Evolutionary conservation across 1,140 invertebrate genomes (phyloP).

Genomic region (Ylistrum balloti): DNA sequence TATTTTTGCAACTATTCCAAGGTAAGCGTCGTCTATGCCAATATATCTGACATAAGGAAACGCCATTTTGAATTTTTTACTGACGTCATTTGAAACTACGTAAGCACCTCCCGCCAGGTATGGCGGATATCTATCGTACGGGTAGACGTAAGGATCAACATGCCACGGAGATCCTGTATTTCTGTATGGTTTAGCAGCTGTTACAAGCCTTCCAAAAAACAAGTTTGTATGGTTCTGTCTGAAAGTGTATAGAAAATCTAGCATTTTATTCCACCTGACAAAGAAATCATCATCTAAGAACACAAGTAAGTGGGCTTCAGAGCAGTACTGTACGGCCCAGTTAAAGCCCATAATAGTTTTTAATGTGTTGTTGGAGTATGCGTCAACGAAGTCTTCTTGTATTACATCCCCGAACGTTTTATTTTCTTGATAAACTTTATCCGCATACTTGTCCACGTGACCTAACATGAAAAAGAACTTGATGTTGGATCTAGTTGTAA

Average conservation of each 20-base stretch:
- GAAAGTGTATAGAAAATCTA: slow-evolving; percentile 26
- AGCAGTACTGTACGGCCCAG: slow-evolving; percentile 45
- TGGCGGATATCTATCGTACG: slow-evolving; percentile 34
- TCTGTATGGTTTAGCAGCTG: neutral
- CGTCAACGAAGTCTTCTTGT: slow-evolving; percentile 50
- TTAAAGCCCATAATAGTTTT: slow-evolving; percentile 50
- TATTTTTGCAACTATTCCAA: slow-evolving; percentile 48
- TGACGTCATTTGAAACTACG: slow-evolving; percentile 40
- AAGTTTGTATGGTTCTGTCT: neutral
- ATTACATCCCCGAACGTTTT: slow-evolving; percentile 44
- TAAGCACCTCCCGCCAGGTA: slow-evolving; percentile 49
- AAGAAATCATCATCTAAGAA: slow-evolving; percentile 55
- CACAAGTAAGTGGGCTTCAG: slow-evolving; percentile 36
- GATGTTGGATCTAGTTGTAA: neutral
- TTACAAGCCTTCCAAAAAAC: neutral
- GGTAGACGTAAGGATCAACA: slow-evolving; percentile 41
- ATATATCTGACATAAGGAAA: slow-evolving; percentile 50
- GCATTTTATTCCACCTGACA: neutral
- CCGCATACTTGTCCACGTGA: neutral
- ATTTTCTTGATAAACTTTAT: slow-evolving; percentile 41
- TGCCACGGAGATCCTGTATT: slow-evolving; percentile 46
- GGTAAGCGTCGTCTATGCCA: slow-evolving; percentile 52
- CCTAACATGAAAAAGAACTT: slow-evolving; percentile 44
- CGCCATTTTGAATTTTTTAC: slow-evolving; percentile 19
- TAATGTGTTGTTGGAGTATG: slow-evolving; percentile 49